These are phyloP conservation scores for Psophia crepitans DNA, from an alignment of 2,113 vertebrate genomes.

Conservation along the genomic window DNA sequence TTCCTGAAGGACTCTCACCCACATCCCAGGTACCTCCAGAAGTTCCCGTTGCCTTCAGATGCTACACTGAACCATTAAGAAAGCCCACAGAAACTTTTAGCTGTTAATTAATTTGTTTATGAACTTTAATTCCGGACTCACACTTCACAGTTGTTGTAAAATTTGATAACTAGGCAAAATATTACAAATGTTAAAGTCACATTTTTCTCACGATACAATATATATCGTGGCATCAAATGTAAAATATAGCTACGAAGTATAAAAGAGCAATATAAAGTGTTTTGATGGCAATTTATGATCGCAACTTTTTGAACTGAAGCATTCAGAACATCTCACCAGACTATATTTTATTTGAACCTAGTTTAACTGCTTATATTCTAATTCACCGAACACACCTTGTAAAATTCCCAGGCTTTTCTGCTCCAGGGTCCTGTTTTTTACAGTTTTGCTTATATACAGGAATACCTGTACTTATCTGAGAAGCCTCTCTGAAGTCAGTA, in stretches of 20 bases:
- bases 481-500: not conserved
- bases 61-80: not conserved
- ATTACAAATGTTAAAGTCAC: not conserved
- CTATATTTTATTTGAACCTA: not conserved
- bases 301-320: not conserved
- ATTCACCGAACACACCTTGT: not conserved
- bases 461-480: not conserved
- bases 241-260: not conserved
- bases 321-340: not conserved
- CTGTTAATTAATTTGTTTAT: not conserved
- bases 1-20: not conserved
- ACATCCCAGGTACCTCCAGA: rapidly evolving
- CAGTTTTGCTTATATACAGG: not conserved
- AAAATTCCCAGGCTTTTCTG: not conserved
- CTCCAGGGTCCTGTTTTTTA: not conserved
- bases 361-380: not conserved
- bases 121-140: not conserved
- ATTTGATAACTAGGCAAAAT: not conserved
- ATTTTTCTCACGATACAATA: not conserved
- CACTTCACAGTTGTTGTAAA: not conserved
- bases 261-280: not conserved
- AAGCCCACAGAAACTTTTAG: not conserved
- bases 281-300: not conserved
- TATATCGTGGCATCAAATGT: not conserved
- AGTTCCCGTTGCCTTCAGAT: not conserved